Percentiles rank a stretch among this genome's conserved stretches.
phyloP scores from a whole-genome alignment of 2,797 vertebrate species.

The Chelon auratus region DNA sequence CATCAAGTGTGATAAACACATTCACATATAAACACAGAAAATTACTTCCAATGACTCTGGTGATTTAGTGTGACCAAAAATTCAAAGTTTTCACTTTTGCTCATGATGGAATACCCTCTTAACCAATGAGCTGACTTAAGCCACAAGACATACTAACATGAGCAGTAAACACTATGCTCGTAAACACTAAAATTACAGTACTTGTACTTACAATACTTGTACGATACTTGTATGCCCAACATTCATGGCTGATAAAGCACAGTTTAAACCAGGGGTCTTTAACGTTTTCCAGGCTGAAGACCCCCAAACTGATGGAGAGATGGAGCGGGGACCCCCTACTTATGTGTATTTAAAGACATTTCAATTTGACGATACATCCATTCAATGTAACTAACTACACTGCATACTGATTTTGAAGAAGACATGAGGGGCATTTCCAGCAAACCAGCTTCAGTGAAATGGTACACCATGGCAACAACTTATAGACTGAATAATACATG shows the following conservation, averaged over 20 bases:
- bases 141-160: not conserved
- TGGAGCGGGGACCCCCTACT: too few relatives aligned
- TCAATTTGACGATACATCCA: too few relatives aligned
- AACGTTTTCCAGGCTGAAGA: too few relatives aligned
- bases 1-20: not conserved
- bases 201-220: too few relatives aligned
- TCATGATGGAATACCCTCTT: not conserved
- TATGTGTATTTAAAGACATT: too few relatives aligned
- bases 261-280: too few relatives aligned
- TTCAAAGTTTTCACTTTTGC: not conserved
- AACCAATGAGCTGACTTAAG: too few relatives aligned
- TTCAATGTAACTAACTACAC: too few relatives aligned
- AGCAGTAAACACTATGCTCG: not conserved
- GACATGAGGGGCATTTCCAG: not conserved
- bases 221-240: not conserved
- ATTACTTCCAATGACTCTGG: not conserved
- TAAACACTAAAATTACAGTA: too few relatives aligned
- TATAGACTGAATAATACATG: constrained; percentile 29
- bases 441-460: constrained; percentile 9
- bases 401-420: not conserved
- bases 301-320: too few relatives aligned
- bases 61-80: not conserved
- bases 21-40: not conserved
- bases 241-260: constrained; percentile 2
- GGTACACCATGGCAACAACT: constrained; percentile 17